A percentile compares a stretch with the other conserved stretches of the same genome.
Evolutionary conservation across 37 sponge, comb jelly and placozoan species (phyloP).

Genomic region (Haliclona indistincta): DNA sequence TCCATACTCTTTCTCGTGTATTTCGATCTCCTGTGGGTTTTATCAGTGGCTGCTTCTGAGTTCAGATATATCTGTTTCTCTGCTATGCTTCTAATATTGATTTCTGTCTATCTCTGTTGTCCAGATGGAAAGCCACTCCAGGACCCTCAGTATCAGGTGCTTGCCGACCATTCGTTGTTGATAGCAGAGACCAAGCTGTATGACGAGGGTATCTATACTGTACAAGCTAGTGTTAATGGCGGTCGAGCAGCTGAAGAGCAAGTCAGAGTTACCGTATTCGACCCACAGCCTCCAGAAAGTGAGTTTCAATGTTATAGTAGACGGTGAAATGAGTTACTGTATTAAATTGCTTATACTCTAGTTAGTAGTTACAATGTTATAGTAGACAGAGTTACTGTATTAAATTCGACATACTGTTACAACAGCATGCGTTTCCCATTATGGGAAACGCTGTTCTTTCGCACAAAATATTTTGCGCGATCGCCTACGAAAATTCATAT

Average conservation of each 20-base stretch:
- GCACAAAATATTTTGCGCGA: too few relatives aligned
- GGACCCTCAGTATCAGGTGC: not conserved
- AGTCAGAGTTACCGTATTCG: conserved; percentile 57
- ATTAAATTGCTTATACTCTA: not conserved
- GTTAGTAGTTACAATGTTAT: not conserved
- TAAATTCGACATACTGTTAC: too few relatives aligned
- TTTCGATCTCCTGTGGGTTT: too few relatives aligned
- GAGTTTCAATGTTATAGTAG: conserved; percentile 3
- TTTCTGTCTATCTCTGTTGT: too few relatives aligned
- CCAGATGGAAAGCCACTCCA: not conserved
- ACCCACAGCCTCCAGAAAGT: conserved; percentile 59
- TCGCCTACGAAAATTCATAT: too few relatives aligned
- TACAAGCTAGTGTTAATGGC: conserved; percentile 48
- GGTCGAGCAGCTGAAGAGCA: conserved; percentile 17
- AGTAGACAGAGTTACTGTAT: too few relatives aligned
- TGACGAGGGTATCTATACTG: conserved; percentile 61
- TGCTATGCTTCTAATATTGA: too few relatives aligned
- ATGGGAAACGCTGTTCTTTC: too few relatives aligned
- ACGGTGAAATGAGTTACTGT: too few relatives aligned
- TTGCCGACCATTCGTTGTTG: conserved; percentile 20
- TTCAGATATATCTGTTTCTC: too few relatives aligned
- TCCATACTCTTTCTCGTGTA: not conserved
- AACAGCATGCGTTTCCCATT: too few relatives aligned
- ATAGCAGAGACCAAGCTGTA: conserved; percentile 27
- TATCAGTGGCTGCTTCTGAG: too few relatives aligned